Evolutionary conservation across 1,140 invertebrate genomes (phyloP).

Genomic region (Caerostris darwini): DNA sequence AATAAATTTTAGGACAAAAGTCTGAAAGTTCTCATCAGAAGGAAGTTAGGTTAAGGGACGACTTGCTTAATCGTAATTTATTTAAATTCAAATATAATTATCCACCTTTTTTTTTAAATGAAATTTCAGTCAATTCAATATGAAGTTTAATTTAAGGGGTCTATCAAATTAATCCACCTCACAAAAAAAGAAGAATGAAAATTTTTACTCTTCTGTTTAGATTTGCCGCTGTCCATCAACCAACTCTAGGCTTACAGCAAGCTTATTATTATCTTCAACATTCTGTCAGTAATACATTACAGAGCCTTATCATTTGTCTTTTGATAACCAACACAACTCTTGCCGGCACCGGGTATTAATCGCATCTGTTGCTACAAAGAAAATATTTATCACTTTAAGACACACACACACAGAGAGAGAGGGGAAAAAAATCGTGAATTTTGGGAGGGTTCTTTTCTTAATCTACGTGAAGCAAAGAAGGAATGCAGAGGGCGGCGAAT

Average conservation of each 20-base stretch:
- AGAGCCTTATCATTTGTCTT: background rate
- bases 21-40: no score
- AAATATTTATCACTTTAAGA: constrained; percentile 12
- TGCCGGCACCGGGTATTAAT: constrained; percentile 8
- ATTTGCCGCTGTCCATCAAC: no score
- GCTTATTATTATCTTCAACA: background rate
- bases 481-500: background rate
- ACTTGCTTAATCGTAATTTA: no score
- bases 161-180: no score
- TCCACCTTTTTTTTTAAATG: no score
- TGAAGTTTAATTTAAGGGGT: no score
- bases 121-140: no score
- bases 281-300: background rate
- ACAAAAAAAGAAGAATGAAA: no score
- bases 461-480: background rate
- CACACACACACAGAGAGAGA: background rate
- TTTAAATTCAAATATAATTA: no score
- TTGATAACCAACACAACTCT: background rate
- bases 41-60: no score
- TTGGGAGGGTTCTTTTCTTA: background rate
- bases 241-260: background rate
- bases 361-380: background rate
- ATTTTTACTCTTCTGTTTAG: no score
- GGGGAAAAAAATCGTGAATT: background rate
- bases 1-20: no score